Evolutionary conservation across 2,113 vertebrate genomes (phyloP).

Genomic region (Malurus alboscapulatus): DNA sequence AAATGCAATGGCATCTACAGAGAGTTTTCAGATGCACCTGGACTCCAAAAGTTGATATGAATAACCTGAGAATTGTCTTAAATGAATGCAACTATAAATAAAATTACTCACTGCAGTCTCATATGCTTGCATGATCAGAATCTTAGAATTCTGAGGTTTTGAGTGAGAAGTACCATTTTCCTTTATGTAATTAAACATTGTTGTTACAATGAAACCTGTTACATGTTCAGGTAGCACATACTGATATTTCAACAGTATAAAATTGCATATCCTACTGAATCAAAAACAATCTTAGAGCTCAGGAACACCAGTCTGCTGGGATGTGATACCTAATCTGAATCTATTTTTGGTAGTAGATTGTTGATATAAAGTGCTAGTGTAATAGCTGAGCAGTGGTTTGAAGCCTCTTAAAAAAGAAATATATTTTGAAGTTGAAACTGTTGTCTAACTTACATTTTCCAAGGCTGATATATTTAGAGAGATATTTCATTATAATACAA

Average conservation of each 20-base stretch:
- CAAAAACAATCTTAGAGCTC: not conserved
- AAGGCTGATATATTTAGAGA: not conserved
- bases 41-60: not conserved
- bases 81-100: not conserved
- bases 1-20: not conserved
- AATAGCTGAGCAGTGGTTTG: conserved; percentile 30
- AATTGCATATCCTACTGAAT: not conserved
- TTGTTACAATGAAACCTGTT: not conserved
- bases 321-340: not conserved
- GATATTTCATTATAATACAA: not conserved
- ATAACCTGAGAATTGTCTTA: not conserved
- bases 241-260: not conserved
- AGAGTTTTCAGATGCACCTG: not conserved
- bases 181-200: not conserved
- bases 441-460: conserved; percentile 5
- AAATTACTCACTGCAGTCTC: not conserved
- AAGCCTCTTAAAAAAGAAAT: conserved; percentile 24
- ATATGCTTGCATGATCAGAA: not conserved
- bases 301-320: not conserved
- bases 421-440: not conserved
- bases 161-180: not conserved
- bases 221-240: not conserved
- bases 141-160: not conserved
- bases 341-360: not conserved
- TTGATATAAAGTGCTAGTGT: not conserved